These are phyloP conservation scores for Dyspetes luteomarginatus DNA, from an alignment of 2,888 invertebrate species.

Conservation along the genomic window DNA sequence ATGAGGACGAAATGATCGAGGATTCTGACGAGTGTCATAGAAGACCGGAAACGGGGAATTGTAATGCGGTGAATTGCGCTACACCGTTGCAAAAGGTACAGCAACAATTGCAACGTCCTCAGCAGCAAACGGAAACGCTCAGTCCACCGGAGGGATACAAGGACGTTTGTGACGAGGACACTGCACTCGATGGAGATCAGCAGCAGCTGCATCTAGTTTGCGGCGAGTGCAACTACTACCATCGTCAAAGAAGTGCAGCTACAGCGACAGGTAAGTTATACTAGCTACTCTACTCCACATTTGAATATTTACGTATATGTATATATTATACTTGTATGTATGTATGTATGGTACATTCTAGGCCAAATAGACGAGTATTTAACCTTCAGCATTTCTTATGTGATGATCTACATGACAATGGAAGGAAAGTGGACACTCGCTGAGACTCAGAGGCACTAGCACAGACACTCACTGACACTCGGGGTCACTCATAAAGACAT, in stretches of 20 bases:
- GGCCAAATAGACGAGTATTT: neutral
- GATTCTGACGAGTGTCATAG: constrained; percentile 68
- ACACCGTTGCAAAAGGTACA: constrained; percentile 62
- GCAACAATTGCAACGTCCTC: constrained; percentile 78
- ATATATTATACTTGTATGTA: no score
- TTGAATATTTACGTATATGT: neutral
- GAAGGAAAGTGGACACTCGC: no score
- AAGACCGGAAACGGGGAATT: constrained; percentile 48
- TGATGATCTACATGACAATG: no score
- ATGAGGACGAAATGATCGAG: constrained; percentile 58
- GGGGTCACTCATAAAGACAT: no score
- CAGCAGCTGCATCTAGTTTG: constrained; percentile 82
- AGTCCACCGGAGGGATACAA: constrained; percentile 97
- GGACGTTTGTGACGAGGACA: constrained; percentile 89
- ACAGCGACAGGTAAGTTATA: constrained; percentile 84
- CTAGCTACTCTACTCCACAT: no score
- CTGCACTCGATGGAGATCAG: constrained; percentile 83
- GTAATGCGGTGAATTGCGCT: constrained; percentile 56
- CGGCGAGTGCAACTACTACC: constrained; percentile 86
- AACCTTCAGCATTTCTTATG: no score
- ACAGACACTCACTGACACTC: no score
- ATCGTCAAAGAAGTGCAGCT: constrained; percentile 71
- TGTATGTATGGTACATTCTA: neutral
- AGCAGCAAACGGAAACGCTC: constrained; percentile 88
- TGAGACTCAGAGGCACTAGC: no score